Evolutionary conservation across 2,888 invertebrate species (phyloP), one percentile per base, ranked within the genome.

Genomic region (Metallyticus violacea): DNA sequence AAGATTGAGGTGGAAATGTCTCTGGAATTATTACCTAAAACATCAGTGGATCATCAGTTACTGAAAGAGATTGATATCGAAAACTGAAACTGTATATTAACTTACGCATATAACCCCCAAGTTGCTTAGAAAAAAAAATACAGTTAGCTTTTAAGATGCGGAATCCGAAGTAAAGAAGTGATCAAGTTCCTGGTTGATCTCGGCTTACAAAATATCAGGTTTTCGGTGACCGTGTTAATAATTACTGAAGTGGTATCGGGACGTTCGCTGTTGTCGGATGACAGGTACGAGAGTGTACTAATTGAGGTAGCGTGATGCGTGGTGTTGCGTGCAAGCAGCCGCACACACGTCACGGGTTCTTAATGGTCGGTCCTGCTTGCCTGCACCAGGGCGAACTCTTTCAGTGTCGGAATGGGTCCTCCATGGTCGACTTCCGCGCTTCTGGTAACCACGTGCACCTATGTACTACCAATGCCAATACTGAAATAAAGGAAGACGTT

Each of bases 311-410:
- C 83, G 83, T 83, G 83, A 83, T 77, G 83, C 83, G 83, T 83
- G 83, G 26, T 77, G 28, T 83, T 83, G 83, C 77, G 83, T 83
- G 83, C 30, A 15, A 30, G 28, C 28, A 29, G 80, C 25, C 26
- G 81, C 40, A 29, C 77, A 83, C 83, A 83, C 83, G 83, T 83
- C 83, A 83, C 28, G 22, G 76, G 82, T 28, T 28, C 77, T n/a
- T 83, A 83, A 83, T 83, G 83, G 83, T 62, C 29, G n/a, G 76
- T 27, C 77, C 83, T 83, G 83, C 83, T 62, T 83, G 76, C 77
- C 83, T 22, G 30, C 82, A 83, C 28, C 81, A 30, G 22, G 25
- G 81, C 28, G 40, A 62, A 62, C 40, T 9, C 15, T 25, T 26
- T 77, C 83, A 83, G 83, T 77, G 77, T 76, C 40, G 83, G 83